Conservation (phyloP, 2,888 invertebrate species). For the Bruchidius siliquastri region DNA sequence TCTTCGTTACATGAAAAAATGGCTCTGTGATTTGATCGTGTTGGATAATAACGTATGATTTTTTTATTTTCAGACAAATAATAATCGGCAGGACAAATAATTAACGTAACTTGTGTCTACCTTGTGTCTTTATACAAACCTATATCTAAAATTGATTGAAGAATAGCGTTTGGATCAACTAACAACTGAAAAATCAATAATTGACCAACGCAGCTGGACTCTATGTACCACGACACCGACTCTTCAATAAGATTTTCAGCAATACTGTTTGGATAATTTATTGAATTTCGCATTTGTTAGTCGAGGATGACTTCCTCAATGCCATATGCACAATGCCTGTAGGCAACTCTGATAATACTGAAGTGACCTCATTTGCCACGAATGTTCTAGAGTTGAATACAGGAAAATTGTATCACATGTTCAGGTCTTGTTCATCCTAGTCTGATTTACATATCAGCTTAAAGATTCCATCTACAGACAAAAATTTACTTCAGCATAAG, state of each 20-base stretch:
- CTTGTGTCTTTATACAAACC: slow-evolving; percentile 40
- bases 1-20: too few species aligned
- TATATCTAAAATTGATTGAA: neutral
- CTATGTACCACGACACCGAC: neutral
- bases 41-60: too few species aligned
- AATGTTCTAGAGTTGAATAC: neutral
- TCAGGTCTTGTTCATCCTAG: neutral
- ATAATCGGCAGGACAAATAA: too few species aligned
- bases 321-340: neutral
- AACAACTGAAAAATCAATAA: neutral
- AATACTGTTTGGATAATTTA: neutral
- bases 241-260: neutral
- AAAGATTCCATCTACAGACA: neutral
- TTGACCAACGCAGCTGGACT: neutral
- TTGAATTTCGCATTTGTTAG: neutral
- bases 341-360: neutral
- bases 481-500: too few species aligned
- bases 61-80: too few species aligned
- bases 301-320: neutral
- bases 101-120: slow-evolving; percentile 46
- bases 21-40: too few species aligned
- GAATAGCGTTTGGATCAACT: neutral
- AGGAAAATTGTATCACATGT: neutral
- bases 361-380: neutral
- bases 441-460: neutral